Evolutionary conservation across 2,113 vertebrate species (phyloP), one percentile per base, ranked within the genome.

Genomic region (Chloropsis cyanopogon): DNA sequence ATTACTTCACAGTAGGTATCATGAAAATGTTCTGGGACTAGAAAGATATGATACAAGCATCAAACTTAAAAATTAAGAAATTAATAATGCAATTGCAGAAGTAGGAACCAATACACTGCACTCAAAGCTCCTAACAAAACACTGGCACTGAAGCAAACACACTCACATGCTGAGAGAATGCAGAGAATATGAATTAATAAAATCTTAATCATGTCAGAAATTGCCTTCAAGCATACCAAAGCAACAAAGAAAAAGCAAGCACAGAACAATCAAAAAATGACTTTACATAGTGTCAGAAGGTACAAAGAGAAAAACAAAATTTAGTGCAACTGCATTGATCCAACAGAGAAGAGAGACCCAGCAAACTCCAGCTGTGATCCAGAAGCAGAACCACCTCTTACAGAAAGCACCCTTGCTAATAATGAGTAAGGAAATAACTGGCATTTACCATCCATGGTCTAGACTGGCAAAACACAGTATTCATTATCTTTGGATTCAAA

Each of bases 1-100:
- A 88, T 25, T 92, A 80, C 83, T 88, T 93, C 77, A 86, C n/a
- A 76, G 65, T 49, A 95, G 35, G 28, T 42, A 83, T 35, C 31
- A 71, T 12, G 46, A 93, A 94, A 91, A 72, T 9, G 60, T 82
- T 89, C 71, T 71, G 88, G 85, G 92, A 95, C 69, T 68, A 78
- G 25, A 64, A 78, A 88, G 35, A 47, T 19, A 78, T 11, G 25
- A 81, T 52, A 78, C 54, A 75, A 83, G 90, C 35, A 92, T 15
- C 71, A 64, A 93, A 70, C 47, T 88, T 83, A 49, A 92, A 86
- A 94, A 88, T 69, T 82, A 94, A 90, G 47, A 68, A 94, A 94
- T 86, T 69, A 92, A 84, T 82, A 86, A 93, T 33, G 64, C 60
- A 88, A 37, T 10, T 82, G 72, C 60, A 86, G 64, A 80, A 86